phyloP scores from a whole-genome alignment of 2,797 vertebrate genomes.

The Iguana delicatissima region DNA sequence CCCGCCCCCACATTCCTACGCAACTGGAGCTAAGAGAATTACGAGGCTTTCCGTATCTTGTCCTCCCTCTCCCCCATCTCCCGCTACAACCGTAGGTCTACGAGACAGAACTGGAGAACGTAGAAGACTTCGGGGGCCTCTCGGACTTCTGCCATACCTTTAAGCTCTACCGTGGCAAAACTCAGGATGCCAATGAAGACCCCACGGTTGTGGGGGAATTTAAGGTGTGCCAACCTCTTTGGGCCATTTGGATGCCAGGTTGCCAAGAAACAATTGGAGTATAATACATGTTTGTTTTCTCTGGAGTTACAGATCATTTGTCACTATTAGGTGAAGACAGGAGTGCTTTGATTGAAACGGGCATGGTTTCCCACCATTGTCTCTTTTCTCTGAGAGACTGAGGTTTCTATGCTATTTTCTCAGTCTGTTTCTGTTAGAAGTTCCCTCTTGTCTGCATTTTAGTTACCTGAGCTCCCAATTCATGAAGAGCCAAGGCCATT shows the following conservation, averaged over 20 bases:
- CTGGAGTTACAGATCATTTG: neutral
- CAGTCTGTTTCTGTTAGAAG: too few species aligned
- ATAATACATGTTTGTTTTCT: neutral
- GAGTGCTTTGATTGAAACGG: too few species aligned
- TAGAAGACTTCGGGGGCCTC: conserved; percentile 84
- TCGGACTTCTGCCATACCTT: conserved; percentile 96
- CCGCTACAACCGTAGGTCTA: conserved; percentile 83
- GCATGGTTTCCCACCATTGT: too few species aligned
- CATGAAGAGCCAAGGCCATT: too few species aligned
- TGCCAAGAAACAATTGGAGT: too few species aligned
- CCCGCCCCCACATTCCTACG: too few species aligned
- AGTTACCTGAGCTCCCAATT: too few species aligned
- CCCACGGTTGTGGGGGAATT: conserved; percentile 94
- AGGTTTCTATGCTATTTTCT: neutral
- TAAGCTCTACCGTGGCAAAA: conserved; percentile 89
- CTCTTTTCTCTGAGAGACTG: too few species aligned
- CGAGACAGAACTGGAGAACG: conserved; percentile 86
- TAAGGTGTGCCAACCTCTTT: conserved; percentile 82
- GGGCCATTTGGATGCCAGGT: fast-evolving
- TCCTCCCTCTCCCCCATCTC: neutral
- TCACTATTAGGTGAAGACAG: too few species aligned
- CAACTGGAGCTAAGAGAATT: too few species aligned
- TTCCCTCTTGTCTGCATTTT: too few species aligned
- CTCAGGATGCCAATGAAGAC: conserved; percentile 87
- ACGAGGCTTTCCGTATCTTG: fast-evolving